Percentiles rank a stretch among this genome's conserved stretches.
phyloP scores from a whole-genome alignment of 2,888 invertebrate species.

The Cerceris rybyensis region DNA sequence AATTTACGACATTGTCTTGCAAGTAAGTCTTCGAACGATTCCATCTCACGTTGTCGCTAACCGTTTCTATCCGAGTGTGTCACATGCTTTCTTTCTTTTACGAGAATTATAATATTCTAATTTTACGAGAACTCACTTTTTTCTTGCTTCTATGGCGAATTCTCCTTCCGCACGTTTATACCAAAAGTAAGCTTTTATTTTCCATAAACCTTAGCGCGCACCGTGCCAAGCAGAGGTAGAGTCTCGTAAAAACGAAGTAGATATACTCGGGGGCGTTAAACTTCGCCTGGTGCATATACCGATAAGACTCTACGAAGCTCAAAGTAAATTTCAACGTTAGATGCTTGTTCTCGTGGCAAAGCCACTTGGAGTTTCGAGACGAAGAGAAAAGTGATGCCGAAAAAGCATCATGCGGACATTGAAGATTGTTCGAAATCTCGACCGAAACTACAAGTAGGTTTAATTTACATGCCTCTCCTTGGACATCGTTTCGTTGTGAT shows the following conservation, averaged over 20 bases:
- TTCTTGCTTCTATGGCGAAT: slow-evolving; percentile 54
- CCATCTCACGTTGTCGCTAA: slow-evolving; percentile 1
- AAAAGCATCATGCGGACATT: background rate
- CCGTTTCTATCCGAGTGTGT: slow-evolving; percentile 1
- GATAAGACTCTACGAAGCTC: slow-evolving; percentile 55
- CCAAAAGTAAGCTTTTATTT: slow-evolving; percentile 69
- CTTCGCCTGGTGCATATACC: slow-evolving; percentile 50
- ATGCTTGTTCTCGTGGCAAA: slow-evolving; percentile 16
- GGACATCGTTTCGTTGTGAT: background rate
- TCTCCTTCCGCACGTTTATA: slow-evolving; percentile 58
- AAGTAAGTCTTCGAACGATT: slow-evolving; percentile 33
- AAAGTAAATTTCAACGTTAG: slow-evolving; percentile 47
- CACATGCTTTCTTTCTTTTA: slow-evolving; percentile 40
- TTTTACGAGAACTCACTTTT: slow-evolving; percentile 55
- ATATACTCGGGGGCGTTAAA: slow-evolving; percentile 57
- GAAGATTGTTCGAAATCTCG: slow-evolving; percentile 28
- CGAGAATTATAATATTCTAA: slow-evolving; percentile 69
- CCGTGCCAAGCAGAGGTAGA: slow-evolving; percentile 44
- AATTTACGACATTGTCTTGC: slow-evolving; percentile 62
- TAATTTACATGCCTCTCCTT: slow-evolving; percentile 27
- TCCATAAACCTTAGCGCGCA: slow-evolving; percentile 69
- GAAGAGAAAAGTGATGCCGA: slow-evolving; percentile 9
- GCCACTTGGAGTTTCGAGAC: background rate
- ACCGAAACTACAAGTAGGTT: slow-evolving; percentile 5
- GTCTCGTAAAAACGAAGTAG: slow-evolving; percentile 60